Evolutionary conservation across 2,797 vertebrate species (phyloP), one percentile per base, ranked within the genome.

Genomic region (Squalus acanthias): DNA sequence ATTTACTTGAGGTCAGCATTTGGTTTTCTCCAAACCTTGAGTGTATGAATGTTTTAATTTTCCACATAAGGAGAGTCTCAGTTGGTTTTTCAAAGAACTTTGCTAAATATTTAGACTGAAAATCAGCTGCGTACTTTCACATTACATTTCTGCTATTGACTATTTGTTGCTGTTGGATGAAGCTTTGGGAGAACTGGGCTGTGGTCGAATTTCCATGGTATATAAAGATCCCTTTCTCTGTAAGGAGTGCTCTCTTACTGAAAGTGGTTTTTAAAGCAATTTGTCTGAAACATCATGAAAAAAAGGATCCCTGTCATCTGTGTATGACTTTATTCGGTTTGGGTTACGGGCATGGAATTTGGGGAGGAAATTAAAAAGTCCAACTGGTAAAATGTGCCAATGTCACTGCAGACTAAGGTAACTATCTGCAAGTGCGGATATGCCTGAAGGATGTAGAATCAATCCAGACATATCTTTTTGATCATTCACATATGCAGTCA

Each of bases 1-100:
- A 95, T 95, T 95, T 95, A 95, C 93, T 72, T 95, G 94, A 95
- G 70, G 94, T 76, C 94, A 60, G 70, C 29, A 76, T 95, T 95
- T 95, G 70, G 46, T 60, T 57, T 95, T 60, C 26, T 74, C 50
- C 50, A 53, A 95, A 76, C 70, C 50, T 6, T 95, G 70, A 74
- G 50, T 57, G 50, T 53, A 60, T 53, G 46, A 95, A 15, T 60
- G 26, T 53, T 95, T 95, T 74, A 76, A 95, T 76, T 95, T 95
- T 76, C 15, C 4, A 57, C 50, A 76, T 5, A 95, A 76, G 1
- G 94, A 76, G 50, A n/a, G 26, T 57, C 53, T 57, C 53, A 76
- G 50, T 57, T 95, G 29, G 26, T 46, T 95, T 95, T 76, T 76
- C 46, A 53, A 60, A 53, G 50, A 60, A 95, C 46, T 74, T 95